Evolutionary conservation across 2,888 invertebrate species (phyloP).

Genomic region (Luperina testacea): DNA sequence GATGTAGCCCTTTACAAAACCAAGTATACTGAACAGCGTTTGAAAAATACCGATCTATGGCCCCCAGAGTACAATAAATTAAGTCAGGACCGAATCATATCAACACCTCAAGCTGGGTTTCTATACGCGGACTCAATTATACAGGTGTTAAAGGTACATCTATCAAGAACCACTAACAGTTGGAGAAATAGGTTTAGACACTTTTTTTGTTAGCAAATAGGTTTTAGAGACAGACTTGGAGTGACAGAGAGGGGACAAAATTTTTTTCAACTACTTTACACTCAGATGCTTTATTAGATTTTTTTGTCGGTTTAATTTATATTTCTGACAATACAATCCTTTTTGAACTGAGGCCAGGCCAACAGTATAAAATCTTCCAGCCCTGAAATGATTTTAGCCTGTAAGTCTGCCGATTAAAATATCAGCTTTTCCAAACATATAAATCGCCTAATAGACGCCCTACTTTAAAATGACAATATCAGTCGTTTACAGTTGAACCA

Average conservation of each 20-base stretch:
- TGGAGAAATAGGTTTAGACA: not conserved
- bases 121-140: slow-evolving; percentile 1
- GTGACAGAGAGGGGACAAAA: not conserved
- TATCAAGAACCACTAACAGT: slow-evolving; percentile 28
- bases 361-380: slow-evolving; percentile 10
- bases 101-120: slow-evolving; percentile 48
- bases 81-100: not conserved
- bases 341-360: not conserved
- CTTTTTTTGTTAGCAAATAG: slow-evolving; percentile 6
- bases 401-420: not conserved
- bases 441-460: slow-evolving; percentile 26
- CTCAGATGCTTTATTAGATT: not conserved
- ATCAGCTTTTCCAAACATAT: slow-evolving; percentile 3
- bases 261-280: slow-evolving; percentile 2
- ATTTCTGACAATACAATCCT: slow-evolving; percentile 8
- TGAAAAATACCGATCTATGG: not conserved
- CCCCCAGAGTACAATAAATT: not conserved
- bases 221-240: not conserved
- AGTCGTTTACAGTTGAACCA: slow-evolving; percentile 46
- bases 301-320: not conserved
- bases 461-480: slow-evolving; percentile 45
- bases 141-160: not conserved
- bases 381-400: not conserved
- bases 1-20: not conserved
- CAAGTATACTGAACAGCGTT: not conserved